Evolutionary conservation across 2,797 vertebrate species (phyloP).

Genomic region (Squalus acanthias): DNA sequence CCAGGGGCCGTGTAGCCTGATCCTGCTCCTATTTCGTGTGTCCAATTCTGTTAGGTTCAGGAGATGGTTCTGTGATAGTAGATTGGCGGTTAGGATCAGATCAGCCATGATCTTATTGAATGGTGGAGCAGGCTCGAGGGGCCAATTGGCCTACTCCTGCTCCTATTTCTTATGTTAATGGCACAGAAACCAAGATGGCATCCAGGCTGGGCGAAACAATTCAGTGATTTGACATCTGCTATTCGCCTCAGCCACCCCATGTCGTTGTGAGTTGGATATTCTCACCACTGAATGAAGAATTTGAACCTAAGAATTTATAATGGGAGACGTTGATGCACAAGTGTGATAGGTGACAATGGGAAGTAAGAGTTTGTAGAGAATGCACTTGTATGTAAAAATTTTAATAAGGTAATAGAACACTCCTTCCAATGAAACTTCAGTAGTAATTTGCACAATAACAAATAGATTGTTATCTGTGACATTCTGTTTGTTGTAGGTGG

Average conservation of each 20-base stretch:
- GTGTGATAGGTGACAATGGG: background rate
- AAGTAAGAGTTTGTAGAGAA: background rate
- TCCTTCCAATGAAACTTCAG: background rate
- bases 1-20: too few species aligned
- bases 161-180: background rate
- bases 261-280: background rate
- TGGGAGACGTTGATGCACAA: background rate
- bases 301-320: background rate
- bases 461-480: background rate
- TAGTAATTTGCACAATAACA: background rate
- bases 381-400: background rate
- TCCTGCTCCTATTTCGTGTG: too few species aligned
- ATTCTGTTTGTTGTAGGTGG: constrained; percentile 56
- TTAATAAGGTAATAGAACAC: background rate
- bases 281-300: background rate
- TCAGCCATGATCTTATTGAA: too few species aligned
- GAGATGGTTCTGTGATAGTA: too few species aligned
- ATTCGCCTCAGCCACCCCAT: background rate
- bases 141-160: too few species aligned
- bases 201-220: background rate
- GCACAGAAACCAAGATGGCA: background rate
- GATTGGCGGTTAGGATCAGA: too few species aligned
- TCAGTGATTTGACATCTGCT: background rate
- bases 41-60: too few species aligned
- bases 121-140: too few species aligned